phyloP scores from a whole-genome alignment of 2,888 invertebrate genomes.

The Synergus gifuensis region DNA sequence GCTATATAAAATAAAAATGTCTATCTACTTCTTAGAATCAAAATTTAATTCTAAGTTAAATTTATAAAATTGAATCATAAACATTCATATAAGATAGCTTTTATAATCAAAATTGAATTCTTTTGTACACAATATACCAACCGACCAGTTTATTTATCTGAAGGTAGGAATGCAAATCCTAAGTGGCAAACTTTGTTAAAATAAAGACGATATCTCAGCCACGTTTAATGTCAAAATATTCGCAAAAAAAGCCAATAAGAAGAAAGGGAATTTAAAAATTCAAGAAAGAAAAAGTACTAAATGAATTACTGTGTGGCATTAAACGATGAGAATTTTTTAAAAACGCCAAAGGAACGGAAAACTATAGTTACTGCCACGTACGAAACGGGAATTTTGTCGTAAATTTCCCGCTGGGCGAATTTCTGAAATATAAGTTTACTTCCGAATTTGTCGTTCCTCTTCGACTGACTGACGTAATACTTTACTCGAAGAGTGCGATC shows the following conservation, averaged over 20 bases:
- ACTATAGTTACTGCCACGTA: slow-evolving; percentile 48
- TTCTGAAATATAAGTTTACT: slow-evolving; percentile 2
- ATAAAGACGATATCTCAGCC: slow-evolving; percentile 51
- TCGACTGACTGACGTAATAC: slow-evolving; percentile 34
- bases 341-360: slow-evolving; percentile 28
- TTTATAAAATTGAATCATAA: not conserved
- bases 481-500: slow-evolving; percentile 34
- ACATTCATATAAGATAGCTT: not conserved
- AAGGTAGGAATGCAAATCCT: slow-evolving; percentile 25
- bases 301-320: slow-evolving; percentile 2
- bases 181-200: slow-evolving; percentile 53
- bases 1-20: not conserved
- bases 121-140: not conserved
- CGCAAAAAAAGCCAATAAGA: slow-evolving; percentile 3
- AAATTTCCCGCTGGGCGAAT: slow-evolving; percentile 6
- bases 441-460: slow-evolving; percentile 32
- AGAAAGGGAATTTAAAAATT: not conserved
- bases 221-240: slow-evolving; percentile 45
- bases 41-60: not conserved
- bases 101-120: not conserved
- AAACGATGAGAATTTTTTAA: slow-evolving; percentile 6
- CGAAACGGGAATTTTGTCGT: slow-evolving; percentile 43
- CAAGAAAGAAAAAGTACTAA: not conserved
- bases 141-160: not conserved
- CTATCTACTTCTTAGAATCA: not conserved